A percentile compares a stretch with the other conserved stretches of the same genome.
phyloP scores from a whole-genome alignment of 2,888 invertebrate species.

The Phlogophora meticulosa region DNA sequence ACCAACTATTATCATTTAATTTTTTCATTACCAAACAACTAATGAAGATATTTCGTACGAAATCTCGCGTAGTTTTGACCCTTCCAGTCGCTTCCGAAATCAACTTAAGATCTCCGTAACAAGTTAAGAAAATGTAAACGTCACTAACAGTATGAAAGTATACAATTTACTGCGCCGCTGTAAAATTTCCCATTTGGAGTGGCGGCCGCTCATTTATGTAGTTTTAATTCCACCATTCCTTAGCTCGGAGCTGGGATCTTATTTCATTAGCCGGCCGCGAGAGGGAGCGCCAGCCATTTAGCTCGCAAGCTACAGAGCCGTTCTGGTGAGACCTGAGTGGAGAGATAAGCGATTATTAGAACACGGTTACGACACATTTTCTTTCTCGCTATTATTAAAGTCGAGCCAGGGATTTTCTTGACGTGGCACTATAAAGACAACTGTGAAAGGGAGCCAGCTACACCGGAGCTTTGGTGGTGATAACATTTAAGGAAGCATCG shows the following conservation, averaged over 20 bases:
- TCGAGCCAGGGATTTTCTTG: no score
- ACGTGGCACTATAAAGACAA: no score
- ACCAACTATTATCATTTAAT: not conserved
- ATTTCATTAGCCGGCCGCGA: conserved; percentile 90
- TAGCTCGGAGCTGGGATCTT: conserved; percentile 88
- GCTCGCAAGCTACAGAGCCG: conserved; percentile 81
- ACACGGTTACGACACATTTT: no score
- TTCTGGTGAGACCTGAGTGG: conserved; percentile 47
- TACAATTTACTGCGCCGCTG: conserved; percentile 59
- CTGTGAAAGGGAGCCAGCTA: no score
- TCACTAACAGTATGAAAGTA: conserved; percentile 50
- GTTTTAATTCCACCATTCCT: conserved; percentile 91
- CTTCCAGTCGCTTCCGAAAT: not conserved
- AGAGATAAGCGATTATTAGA: conserved; percentile 28
- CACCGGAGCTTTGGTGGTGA: no score
- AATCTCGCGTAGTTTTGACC: not conserved
- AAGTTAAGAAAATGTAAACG: conserved; percentile 54
- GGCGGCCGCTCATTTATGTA: conserved; percentile 88
- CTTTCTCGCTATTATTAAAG: no score
- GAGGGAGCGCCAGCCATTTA: conserved; percentile 85
- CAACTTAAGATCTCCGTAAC: conserved; percentile 19
- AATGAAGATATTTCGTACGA: not conserved
- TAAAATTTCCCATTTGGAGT: conserved; percentile 82
- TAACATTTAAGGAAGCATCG: no score
- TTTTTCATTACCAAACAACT: not conserved